Conservation (phyloP, 1,140 invertebrate genomes). For the Cydia fagiglandana region DNA sequence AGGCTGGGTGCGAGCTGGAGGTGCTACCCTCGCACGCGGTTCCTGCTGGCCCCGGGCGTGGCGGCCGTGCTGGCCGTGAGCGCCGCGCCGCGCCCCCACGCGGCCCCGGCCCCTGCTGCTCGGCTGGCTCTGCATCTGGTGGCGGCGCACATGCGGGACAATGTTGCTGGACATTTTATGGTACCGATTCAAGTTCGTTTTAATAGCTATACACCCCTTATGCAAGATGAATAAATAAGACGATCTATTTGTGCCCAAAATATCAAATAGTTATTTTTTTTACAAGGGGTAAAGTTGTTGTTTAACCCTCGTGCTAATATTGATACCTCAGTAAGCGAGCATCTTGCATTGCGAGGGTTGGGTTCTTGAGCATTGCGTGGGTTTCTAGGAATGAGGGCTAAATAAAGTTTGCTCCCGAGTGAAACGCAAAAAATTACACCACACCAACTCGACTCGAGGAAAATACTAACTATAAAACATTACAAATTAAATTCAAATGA, state of each 20-base stretch:
- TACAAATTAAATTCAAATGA: no score
- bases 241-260: background rate
- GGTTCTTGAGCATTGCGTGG: no score
- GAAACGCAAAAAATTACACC: no score
- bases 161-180: constrained; percentile 52
- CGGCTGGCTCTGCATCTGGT: constrained; percentile 51
- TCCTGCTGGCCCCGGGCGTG: constrained; percentile 54
- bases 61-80: constrained; percentile 43
- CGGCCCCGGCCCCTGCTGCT: constrained; percentile 41
- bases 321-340: no score
- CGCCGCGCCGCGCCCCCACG: constrained; percentile 44
- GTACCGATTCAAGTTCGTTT: constrained; percentile 57
- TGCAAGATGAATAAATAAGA: constrained; percentile 34
- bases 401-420: no score
- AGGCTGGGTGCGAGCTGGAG: constrained; percentile 54
- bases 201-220: constrained; percentile 45
- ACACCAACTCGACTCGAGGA: no score
- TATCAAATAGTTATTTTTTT: background rate
- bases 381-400: no score
- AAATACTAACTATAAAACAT: no score
- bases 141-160: constrained; percentile 56
- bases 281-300: no score
- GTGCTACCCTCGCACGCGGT: constrained; percentile 54
- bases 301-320: no score
- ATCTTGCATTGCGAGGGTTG: no score